These are phyloP conservation scores for Drosophila prosaltans DNA, from an alignment of 1,140 invertebrate genomes.

Conservation along the genomic window DNA sequence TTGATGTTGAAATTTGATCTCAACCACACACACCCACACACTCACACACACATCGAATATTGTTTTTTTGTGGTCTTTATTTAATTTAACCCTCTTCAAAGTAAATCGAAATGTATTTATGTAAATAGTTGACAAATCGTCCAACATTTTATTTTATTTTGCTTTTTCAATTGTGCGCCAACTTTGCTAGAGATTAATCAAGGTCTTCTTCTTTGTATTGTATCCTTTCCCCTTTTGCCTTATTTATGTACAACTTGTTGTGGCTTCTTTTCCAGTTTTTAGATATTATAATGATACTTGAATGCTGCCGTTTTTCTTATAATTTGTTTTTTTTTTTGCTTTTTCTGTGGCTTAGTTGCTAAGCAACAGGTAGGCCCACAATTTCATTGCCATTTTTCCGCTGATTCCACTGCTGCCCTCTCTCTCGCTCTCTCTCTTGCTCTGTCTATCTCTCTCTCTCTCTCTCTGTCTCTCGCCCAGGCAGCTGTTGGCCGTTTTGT, in stretches of 20 bases:
- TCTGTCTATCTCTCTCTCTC: not conserved
- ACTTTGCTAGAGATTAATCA: not conserved
- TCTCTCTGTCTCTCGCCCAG: not conserved
- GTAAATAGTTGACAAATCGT: conserved; percentile 13
- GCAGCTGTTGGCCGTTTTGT: not conserved
- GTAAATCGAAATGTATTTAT: conserved; percentile 6
- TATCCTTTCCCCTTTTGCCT: not conserved
- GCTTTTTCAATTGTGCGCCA: conserved; percentile 1
- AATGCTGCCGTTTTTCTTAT: not conserved
- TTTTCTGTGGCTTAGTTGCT: conserved; percentile 51
- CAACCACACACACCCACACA: no score
- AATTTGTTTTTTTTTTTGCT: not conserved
- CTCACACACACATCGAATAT: no score
- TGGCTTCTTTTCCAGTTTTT: not conserved
- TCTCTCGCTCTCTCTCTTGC: conserved; percentile 4
- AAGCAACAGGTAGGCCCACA: conserved; percentile 77
- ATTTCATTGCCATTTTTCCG: conserved; percentile 24
- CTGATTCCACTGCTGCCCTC: not conserved
- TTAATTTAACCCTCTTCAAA: conserved; percentile 40
- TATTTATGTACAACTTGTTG: conserved; percentile 2
- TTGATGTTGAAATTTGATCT: not conserved
- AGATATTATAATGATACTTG: not conserved
- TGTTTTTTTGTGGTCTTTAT: conserved; percentile 14
- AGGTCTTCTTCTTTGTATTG: not conserved
- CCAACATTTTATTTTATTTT: not conserved